Base-by-base conservation (phyloP, 2,888 invertebrate species). In the Biston betularia region DNA sequence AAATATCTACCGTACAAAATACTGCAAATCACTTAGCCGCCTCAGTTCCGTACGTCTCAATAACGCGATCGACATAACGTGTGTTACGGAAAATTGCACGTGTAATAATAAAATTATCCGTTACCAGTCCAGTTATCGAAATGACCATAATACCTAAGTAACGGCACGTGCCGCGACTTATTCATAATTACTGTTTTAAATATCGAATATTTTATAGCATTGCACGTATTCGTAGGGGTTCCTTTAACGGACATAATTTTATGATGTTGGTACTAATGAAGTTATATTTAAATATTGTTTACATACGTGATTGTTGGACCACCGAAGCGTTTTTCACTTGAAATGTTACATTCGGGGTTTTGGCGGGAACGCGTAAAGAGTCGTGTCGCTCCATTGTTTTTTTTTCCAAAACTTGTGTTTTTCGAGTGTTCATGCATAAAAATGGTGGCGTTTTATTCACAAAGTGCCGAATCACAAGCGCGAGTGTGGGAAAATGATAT, bases 101-200 rank as follows among this genome's bases (percentile, higher is more conserved):
- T 86, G 83, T 68, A 46, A 79, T 80, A 67, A 75, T 81, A 78
- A 80, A 80, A 80, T 78, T 77, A 73, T 74, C 89, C 88, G 89
- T 88, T 89, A 88, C 68, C 75, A 74, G 76, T 84, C 79, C 90
- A 90, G 91, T 90, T 90, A 91, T 86, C 81, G 87, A 88, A 88
- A 87, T 84, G 88, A 83, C 87, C 85, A 84, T 82, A 82, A 80
- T 77, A 72, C 75, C 71, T 75, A 74, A 59, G 40, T 54, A 58
- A 58, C 58, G 58, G 58, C 58, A 42, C 58, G 58, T 49, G 58
- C 58, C 49, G n/a, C 56, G 34, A 69, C 72, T 69, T 46, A 54
- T 38, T 58, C 49, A 40, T 49, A 49, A 58, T 58, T 58, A 49
- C 49, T 49, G 6, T 40, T 58, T 42, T 49, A 48, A 57, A 58